A percentile compares a stretch with the other conserved stretches of the same genome.
These are phyloP conservation scores for Dimorphilus gyrociliatus DNA, from an alignment of 2,888 invertebrate genomes.

Conservation along the genomic window DNA sequence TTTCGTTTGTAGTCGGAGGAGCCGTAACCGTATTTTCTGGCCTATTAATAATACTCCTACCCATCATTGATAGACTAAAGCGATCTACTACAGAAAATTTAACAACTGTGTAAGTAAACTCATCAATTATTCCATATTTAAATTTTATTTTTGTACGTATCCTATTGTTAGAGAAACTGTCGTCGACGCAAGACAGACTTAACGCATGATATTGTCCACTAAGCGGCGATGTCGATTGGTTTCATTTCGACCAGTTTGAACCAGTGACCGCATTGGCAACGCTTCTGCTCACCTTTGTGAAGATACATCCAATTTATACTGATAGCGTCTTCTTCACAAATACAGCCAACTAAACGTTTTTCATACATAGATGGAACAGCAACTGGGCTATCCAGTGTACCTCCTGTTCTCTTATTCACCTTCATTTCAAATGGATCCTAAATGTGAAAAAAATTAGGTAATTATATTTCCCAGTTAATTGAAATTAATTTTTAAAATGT, in stretches of 20 bases:
- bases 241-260: conserved; percentile 60
- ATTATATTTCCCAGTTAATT: neutral
- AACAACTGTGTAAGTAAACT: too few relatives aligned
- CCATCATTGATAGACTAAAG: conserved; percentile 2
- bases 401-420: conserved; percentile 57
- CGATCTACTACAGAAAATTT: too few relatives aligned
- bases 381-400: conserved; percentile 70
- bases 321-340: conserved; percentile 84
- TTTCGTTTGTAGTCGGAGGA: conserved; percentile 5
- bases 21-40: conserved; percentile 4
- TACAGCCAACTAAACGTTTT: conserved; percentile 77
- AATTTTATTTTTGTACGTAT: too few relatives aligned
- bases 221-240: conserved; percentile 8
- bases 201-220: too few relatives aligned
- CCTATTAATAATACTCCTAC: conserved; percentile 4
- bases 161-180: too few relatives aligned
- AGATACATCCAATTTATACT: conserved; percentile 87
- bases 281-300: conserved; percentile 67
- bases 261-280: conserved; percentile 93
- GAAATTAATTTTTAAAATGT: too few relatives aligned
- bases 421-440: conserved; percentile 48
- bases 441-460: conserved; percentile 13
- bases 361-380: conserved; percentile 76
- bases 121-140: too few relatives aligned
- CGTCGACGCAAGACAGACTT: too few relatives aligned